Percentiles rank a stretch among this genome's conserved stretches.
phyloP scores from a whole-genome alignment of 2,113 vertebrate genomes.

The Bettongia penicillata region DNA sequence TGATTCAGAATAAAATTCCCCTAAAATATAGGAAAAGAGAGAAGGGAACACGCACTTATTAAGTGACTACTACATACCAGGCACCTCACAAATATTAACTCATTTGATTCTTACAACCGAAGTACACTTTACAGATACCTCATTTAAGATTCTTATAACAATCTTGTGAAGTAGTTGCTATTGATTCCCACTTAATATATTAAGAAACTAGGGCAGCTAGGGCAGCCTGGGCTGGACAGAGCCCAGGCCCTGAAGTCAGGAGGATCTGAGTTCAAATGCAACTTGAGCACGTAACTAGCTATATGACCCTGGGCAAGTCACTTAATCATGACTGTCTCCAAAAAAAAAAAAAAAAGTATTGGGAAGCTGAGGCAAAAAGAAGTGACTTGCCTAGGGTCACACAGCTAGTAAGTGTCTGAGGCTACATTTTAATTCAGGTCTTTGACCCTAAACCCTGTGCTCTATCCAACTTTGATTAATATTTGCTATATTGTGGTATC shows the following conservation, averaged over 20 bases:
- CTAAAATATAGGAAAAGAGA: not conserved
- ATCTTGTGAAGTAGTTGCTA: not conserved
- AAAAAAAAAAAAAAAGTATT: not conserved
- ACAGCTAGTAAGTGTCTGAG: not conserved
- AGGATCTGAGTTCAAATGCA: too few relatives aligned
- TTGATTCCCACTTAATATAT: not conserved
- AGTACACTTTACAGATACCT: not conserved
- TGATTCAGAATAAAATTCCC: conserved; percentile 30
- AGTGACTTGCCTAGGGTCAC: not conserved
- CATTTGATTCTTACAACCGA: not conserved
- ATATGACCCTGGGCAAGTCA: too few relatives aligned
- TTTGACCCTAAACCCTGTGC: not conserved
- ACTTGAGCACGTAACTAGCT: too few relatives aligned
- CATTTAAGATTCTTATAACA: not conserved
- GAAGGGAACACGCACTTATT: not conserved
- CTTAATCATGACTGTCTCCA: too few relatives aligned
- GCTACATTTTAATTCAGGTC: not conserved
- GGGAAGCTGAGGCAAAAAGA: not conserved
- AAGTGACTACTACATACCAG: not conserved
- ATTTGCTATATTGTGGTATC: not conserved
- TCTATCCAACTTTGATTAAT: not conserved
- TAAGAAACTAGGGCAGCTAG: not conserved
- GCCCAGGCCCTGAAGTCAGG: too few relatives aligned
- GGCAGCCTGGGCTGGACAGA: too few relatives aligned
- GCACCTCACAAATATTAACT: not conserved